Conservation (phyloP, 2,888 invertebrate genomes). For the Yponomeuta plumbellus region DNA sequence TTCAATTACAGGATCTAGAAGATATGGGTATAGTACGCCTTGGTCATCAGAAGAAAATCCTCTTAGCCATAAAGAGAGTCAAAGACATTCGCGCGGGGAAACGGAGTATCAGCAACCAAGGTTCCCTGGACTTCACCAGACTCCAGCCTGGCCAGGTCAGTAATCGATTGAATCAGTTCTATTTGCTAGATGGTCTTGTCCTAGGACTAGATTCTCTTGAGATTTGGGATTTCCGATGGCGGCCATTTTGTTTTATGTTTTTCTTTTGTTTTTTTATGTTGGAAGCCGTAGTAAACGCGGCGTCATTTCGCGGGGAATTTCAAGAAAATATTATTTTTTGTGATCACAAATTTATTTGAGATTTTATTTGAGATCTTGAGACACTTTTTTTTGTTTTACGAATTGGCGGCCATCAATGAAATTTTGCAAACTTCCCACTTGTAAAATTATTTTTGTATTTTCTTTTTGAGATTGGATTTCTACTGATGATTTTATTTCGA, state of each 20-base stretch:
- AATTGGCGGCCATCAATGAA: no score
- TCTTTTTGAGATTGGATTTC: not conserved
- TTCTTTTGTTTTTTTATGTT: not conserved
- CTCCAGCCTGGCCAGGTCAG: constrained; percentile 71
- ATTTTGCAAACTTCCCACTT: not conserved
- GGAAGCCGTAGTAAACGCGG: not conserved
- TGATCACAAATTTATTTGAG: no score
- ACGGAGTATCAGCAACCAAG: constrained; percentile 76
- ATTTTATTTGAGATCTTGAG: no score
- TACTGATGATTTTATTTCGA: not conserved
- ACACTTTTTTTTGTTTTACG: not conserved
- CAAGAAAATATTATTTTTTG: no score
- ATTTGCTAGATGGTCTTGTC: constrained; percentile 62
- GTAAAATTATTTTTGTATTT: not conserved
- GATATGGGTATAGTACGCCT: constrained; percentile 95
- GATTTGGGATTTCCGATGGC: not conserved
- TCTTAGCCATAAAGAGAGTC: constrained; percentile 96
- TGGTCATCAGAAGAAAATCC: constrained; percentile 99
- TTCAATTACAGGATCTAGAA: constrained; percentile 85
- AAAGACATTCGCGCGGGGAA: constrained; percentile 95
- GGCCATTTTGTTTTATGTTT: constrained; percentile 4
- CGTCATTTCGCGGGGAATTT: not conserved
- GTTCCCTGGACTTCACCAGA: constrained; percentile 65
- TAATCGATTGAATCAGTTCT: constrained; percentile 24
- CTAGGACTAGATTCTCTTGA: constrained; percentile 18